These are phyloP conservation scores for Orbicella faveolata DNA, from an alignment of 64 coral and sea anemone species.

Conservation along the genomic window DNA sequence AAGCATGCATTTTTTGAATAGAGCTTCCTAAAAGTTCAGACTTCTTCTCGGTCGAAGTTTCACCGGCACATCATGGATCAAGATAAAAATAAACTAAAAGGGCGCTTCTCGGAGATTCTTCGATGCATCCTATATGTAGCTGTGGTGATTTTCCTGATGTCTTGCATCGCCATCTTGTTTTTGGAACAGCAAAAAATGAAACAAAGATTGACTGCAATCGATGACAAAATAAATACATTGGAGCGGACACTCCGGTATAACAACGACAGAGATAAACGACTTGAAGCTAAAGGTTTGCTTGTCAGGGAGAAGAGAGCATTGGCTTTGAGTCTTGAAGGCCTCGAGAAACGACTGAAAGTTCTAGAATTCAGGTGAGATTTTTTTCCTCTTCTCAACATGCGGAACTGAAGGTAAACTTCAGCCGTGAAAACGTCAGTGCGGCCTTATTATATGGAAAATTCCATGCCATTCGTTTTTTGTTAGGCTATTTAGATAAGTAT, in stretches of 20 bases:
- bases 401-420: too few species aligned
- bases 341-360: constrained; percentile 14
- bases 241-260: background rate
- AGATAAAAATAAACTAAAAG: background rate
- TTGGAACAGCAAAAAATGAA: background rate
- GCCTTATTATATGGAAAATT: too few species aligned
- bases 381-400: background rate
- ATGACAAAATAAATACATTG: background rate
- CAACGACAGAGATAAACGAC: background rate
- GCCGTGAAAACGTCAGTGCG: too few species aligned
- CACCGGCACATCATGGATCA: too few species aligned
- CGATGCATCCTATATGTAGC: background rate
- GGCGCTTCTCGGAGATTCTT: background rate
- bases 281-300: background rate
- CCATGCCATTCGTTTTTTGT: too few species aligned
- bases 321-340: background rate
- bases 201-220: background rate
- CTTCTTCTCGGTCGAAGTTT: background rate
- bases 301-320: background rate
- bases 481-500: too few species aligned
- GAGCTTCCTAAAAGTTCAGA: background rate
- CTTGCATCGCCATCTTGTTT: background rate
- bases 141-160: background rate
- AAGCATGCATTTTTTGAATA: too few species aligned
- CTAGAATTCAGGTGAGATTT: constrained; percentile 9